A percentile compares a stretch with the other conserved stretches of the same genome.
phyloP scores from a whole-genome alignment of 1,140 invertebrate species.

The Bombus vancouverensis region DNA sequence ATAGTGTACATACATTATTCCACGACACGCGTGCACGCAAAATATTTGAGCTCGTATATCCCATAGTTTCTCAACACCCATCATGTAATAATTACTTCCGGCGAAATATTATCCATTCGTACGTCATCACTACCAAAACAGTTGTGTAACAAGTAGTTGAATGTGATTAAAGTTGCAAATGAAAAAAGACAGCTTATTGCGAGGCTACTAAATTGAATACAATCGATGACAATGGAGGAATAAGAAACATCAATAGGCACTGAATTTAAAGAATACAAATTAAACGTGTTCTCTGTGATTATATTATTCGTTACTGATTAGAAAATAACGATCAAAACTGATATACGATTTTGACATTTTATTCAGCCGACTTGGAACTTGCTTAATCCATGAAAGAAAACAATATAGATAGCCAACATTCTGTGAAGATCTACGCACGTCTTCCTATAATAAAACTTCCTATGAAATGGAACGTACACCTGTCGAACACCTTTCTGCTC shows the following conservation, averaged over 20 bases:
- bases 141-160: slow-evolving; percentile 5
- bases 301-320: background rate
- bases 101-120: slow-evolving; percentile 10
- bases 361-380: too few relatives aligned
- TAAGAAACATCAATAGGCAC: too few relatives aligned
- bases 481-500: slow-evolving; percentile 17
- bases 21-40: slow-evolving; percentile 37
- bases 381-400: background rate
- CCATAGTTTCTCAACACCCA: slow-evolving; percentile 13
- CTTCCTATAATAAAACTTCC: background rate
- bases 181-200: background rate
- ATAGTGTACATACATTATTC: slow-evolving; percentile 14
- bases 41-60: slow-evolving; percentile 49
- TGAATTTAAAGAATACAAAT: background rate
- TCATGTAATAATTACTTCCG: slow-evolving; percentile 43
- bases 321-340: background rate
- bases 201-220: background rate
- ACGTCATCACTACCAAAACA: slow-evolving; percentile 5
- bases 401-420: background rate
- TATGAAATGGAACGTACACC: slow-evolving; percentile 13
- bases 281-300: too few relatives aligned
- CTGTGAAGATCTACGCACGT: slow-evolving; percentile 2
- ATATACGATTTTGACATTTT: background rate
- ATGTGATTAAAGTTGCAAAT: background rate
- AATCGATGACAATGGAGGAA: background rate